Conservation (phyloP, 2,113 vertebrate species). For the Poeciliopsis occidentalis region DNA sequence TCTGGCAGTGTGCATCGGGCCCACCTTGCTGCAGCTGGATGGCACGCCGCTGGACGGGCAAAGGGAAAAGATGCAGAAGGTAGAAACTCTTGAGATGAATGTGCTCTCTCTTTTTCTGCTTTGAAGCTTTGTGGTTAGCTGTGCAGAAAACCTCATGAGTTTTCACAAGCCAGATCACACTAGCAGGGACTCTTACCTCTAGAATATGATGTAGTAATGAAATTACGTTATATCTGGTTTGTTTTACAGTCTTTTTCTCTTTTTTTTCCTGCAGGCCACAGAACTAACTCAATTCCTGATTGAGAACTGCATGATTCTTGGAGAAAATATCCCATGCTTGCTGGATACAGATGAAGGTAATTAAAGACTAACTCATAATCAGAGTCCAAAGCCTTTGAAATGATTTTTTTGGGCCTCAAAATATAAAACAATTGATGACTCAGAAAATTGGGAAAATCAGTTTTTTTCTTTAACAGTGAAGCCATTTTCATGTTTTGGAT, state of each 20-base stretch:
- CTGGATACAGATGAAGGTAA: constrained; percentile 78
- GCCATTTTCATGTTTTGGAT: no score
- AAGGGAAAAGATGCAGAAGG: constrained; percentile 83
- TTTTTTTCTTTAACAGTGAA: no score
- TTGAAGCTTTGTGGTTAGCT: constrained; percentile 54
- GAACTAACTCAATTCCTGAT: constrained; percentile 90
- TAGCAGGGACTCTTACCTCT: neutral
- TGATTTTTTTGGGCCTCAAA: no score
- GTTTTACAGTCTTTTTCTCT: constrained; percentile 4
- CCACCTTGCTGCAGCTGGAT: constrained; percentile 85
- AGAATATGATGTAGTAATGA: neutral
- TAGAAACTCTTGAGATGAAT: constrained; percentile 52
- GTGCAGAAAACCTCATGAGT: constrained; percentile 57
- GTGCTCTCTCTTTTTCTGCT: constrained; percentile 26
- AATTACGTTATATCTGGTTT: neutral
- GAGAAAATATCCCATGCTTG: constrained; percentile 79
- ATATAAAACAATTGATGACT: no score
- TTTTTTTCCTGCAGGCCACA: constrained; percentile 82
- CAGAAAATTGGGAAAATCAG: no score
- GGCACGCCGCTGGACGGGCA: constrained; percentile 78
- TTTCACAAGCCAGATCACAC: constrained; percentile 32
- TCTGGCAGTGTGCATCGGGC: constrained; percentile 89
- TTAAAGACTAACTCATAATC: neutral
- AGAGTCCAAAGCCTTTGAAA: no score
- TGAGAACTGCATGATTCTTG: constrained; percentile 87